A percentile compares a stretch with the other conserved stretches of the same genome.
Evolutionary conservation across 2,888 invertebrate species (phyloP).

Genomic region (Himalopsyche japonica): DNA sequence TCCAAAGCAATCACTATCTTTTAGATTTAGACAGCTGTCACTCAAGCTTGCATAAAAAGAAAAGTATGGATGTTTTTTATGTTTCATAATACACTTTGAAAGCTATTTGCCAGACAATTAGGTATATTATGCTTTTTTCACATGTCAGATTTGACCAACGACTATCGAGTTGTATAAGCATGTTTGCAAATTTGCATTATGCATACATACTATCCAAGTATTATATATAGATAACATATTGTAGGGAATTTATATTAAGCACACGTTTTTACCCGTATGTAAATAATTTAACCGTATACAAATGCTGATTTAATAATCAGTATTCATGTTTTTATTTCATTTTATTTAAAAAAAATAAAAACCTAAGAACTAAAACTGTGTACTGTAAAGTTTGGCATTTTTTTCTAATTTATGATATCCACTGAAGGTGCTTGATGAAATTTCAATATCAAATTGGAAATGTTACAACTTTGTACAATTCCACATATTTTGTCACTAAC

Average conservation of each 20-base stretch:
- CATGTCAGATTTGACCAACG: neutral
- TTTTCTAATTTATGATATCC: no score
- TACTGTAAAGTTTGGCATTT: no score
- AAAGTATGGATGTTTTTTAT: neutral
- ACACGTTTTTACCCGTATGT: slow-evolving; percentile 11
- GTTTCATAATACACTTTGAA: neutral
- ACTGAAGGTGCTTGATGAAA: no score
- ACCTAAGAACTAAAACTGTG: no score
- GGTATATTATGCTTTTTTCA: neutral
- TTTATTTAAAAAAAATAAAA: no score
- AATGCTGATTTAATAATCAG: neutral
- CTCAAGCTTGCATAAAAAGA: neutral
- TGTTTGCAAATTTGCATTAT: slow-evolving; percentile 7
- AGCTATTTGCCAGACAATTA: neutral
- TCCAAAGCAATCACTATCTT: neutral
- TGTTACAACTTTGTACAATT: no score
- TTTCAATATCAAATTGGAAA: no score
- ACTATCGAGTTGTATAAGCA: neutral
- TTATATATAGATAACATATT: neutral
- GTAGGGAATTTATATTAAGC: slow-evolving; percentile 9
- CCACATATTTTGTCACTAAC: no score
- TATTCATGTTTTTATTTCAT: neutral
- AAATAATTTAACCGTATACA: neutral
- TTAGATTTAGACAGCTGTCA: neutral
- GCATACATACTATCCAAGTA: slow-evolving; percentile 24